Evolutionary conservation across 1,140 invertebrate genomes (phyloP).

Genomic region (Bombus haemorrhoidalis): DNA sequence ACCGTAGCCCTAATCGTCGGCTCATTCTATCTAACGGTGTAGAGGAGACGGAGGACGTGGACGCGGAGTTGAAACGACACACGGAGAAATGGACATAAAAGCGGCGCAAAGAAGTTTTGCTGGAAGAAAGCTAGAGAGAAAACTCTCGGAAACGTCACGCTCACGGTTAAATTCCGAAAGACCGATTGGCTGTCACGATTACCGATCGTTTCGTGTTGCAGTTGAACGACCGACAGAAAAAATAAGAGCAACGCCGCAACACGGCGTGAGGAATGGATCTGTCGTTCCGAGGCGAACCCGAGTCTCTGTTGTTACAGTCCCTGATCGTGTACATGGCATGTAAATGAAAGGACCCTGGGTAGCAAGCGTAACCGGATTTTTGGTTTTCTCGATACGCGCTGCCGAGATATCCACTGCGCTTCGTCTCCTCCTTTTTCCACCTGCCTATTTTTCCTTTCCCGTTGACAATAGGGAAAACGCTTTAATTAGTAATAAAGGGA

Average conservation of each 20-base stretch:
- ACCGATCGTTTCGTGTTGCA: slow-evolving; percentile 60
- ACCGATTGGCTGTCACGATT: slow-evolving; percentile 67
- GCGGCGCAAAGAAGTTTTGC: background rate
- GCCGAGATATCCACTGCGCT: no score
- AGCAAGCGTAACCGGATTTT: slow-evolving; percentile 20
- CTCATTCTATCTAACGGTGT: no score
- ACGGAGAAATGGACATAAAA: background rate
- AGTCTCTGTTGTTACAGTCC: slow-evolving; percentile 45
- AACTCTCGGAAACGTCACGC: slow-evolving; percentile 53
- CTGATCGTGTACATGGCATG: background rate
- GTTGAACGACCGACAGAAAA: slow-evolving; percentile 54
- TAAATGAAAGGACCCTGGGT: background rate
- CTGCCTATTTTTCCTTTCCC: no score
- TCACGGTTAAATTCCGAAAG: slow-evolving; percentile 60
- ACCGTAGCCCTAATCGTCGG: no score
- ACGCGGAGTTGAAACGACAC: slow-evolving; percentile 23
- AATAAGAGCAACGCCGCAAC: slow-evolving; percentile 41
- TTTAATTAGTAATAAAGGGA: slow-evolving; percentile 18
- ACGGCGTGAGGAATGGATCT: slow-evolving; percentile 61
- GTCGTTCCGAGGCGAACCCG: slow-evolving; percentile 54
- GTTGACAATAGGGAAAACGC: no score
- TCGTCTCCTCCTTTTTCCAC: background rate
- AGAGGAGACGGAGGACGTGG: background rate
- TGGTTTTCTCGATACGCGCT: background rate
- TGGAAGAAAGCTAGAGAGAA: background rate